Evolutionary conservation across 1,140 invertebrate species (phyloP).

Genomic region (Aricia agestis): DNA sequence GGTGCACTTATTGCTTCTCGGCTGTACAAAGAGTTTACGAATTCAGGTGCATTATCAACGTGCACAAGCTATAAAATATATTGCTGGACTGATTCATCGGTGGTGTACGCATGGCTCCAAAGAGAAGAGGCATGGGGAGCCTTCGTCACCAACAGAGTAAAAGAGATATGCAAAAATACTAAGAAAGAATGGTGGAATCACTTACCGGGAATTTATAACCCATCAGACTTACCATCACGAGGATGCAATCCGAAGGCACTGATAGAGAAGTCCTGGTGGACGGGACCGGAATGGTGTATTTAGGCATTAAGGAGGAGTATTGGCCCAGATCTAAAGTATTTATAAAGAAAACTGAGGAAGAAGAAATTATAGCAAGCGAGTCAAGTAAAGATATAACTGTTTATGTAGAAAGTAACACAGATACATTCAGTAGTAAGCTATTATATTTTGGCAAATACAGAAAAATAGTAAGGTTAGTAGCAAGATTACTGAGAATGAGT

Average conservation of each 20-base stretch:
- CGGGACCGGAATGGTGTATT: background rate
- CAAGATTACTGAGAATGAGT: background rate
- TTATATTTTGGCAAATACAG: background rate
- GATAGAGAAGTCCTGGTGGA: background rate
- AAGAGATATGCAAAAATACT: background rate
- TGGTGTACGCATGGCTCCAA: background rate
- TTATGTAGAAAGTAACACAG: too few species aligned
- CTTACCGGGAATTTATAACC: background rate
- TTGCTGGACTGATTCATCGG: background rate
- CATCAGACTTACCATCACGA: background rate
- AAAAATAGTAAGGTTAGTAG: background rate
- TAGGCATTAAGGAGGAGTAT: background rate
- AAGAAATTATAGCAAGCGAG: too few species aligned
- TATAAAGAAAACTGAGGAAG: too few species aligned
- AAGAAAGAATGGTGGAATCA: background rate
- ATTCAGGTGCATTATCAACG: background rate
- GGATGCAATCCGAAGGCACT: background rate
- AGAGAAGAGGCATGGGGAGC: background rate
- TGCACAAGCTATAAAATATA: background rate
- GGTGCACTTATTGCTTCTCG: background rate
- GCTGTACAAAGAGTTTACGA: background rate
- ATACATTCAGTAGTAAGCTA: background rate
- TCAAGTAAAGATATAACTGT: too few species aligned
- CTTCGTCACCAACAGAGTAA: background rate
- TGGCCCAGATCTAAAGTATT: too few species aligned